phyloP scores from a whole-genome alignment of 2,888 invertebrate species.

The Encarsia formosa region DNA sequence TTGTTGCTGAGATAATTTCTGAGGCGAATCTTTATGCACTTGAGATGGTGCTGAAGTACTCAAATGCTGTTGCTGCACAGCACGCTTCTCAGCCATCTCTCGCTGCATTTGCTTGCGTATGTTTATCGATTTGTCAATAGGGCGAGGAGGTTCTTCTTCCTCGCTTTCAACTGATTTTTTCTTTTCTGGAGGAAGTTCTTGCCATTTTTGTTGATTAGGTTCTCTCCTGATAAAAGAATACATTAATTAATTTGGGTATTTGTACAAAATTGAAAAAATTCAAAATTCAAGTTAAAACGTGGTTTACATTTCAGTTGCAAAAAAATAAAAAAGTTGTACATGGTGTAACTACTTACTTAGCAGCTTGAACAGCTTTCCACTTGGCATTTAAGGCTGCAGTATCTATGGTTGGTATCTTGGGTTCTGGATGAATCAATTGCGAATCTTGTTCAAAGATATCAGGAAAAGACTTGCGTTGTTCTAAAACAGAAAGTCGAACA shows the following conservation, averaged over 20 bases:
- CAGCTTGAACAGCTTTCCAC: conserved; percentile 48
- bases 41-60: conserved; percentile 42
- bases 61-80: conserved; percentile 32
- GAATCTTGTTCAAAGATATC: conserved; percentile 49
- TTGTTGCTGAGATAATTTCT: conserved; percentile 46
- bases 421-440: conserved; percentile 44
- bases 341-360: conserved; percentile 33
- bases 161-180: conserved; percentile 39
- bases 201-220: conserved; percentile 49
- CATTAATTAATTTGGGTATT: not conserved
- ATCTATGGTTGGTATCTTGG: conserved; percentile 44
- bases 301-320: too few relatives aligned
- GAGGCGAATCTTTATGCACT: conserved; percentile 46
- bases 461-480: conserved; percentile 44
- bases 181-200: conserved; percentile 53
- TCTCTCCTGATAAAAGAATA: too few relatives aligned
- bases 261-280: too few relatives aligned
- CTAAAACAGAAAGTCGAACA: conserved; percentile 33
- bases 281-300: too few relatives aligned
- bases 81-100: conserved; percentile 44
- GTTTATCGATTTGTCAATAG: conserved; percentile 45
- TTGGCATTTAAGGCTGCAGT: conserved; percentile 46
- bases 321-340: too few relatives aligned
- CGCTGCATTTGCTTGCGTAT: conserved; percentile 48
- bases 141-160: conserved; percentile 47